phyloP scores from a whole-genome alignment of 1,140 invertebrate genomes.

The Apis dorsata region DNA sequence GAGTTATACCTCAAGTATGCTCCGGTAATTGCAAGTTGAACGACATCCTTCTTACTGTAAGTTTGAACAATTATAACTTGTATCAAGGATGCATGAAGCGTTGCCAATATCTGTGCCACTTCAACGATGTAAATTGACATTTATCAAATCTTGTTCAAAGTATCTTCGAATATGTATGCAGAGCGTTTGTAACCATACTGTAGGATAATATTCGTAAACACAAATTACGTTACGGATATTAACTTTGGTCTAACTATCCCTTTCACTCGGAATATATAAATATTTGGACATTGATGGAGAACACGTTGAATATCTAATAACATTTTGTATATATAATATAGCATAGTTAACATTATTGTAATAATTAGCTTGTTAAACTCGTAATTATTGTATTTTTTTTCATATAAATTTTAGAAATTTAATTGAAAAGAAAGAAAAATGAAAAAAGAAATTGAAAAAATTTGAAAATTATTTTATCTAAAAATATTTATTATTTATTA shows the following conservation, averaged over 20 bases:
- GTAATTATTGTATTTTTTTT: too few relatives aligned
- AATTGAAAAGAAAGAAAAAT: too few relatives aligned
- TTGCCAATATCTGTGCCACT: too few relatives aligned
- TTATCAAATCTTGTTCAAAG: background rate
- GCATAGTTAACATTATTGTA: background rate
- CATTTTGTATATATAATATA: background rate
- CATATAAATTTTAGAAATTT: too few relatives aligned
- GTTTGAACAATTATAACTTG: conserved; percentile 51
- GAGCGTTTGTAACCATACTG: background rate
- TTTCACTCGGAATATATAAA: background rate
- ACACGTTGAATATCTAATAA: background rate
- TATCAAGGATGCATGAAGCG: background rate
- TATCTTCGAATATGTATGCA: background rate
- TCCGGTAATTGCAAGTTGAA: conserved; percentile 85
- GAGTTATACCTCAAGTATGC: conserved; percentile 88
- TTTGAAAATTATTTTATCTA: too few relatives aligned
- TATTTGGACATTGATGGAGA: background rate
- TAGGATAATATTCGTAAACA: background rate
- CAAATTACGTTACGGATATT: background rate
- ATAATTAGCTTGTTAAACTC: too few relatives aligned
- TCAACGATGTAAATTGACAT: background rate
- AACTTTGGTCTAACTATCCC: background rate
- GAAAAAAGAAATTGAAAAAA: too few relatives aligned
- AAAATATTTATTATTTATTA: too few relatives aligned
- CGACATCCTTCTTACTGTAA: conserved; percentile 90